Base-by-base conservation (phyloP, 1,140 invertebrate genomes). In the Pararge aegeria region DNA sequence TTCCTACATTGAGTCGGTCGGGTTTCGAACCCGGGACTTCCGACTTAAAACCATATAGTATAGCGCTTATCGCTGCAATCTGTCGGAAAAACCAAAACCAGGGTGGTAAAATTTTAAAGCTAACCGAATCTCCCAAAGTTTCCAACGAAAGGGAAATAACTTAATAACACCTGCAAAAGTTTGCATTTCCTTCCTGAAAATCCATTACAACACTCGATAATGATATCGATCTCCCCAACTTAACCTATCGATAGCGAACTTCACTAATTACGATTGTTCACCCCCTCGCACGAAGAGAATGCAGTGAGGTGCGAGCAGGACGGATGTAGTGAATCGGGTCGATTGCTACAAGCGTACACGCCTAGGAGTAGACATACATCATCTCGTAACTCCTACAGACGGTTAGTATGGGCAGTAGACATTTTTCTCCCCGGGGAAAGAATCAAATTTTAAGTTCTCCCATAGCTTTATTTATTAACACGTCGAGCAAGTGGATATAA, bases 191-290 rank as follows among this genome's bases (percentile, higher is more conserved):
- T 55, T 44, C 53, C 40, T 30, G 13, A 44, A 55, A 54, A 54
- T 20, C 38, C 37, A 55, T 40, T 55, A 29, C 7, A 40, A 24
- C 38, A 55, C 53, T 55, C 67, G 61, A 67, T 65, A 70, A 66
- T 61, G 64, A 64, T 65, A 73, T 70, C 71, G 68, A 73, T 74
- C 64, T 64, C 54, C 54, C 54, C 50, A 75, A 73, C 57, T 75
- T 75, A 38, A 55, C 59, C 55, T 59, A 61, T 64, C 61, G 58
- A 64, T 62, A 49, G 54, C 52, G 20, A 70, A 68, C 63, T 75
- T 70, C 46, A 62, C 70, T 75, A 73, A 75, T 75, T 75, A 65
- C 58, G 52, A 64, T 50, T 52, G 65, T 56, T 27, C 42, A 50
- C 58, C 68, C 65, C 29, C 21, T 48, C 70, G 51, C 38, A 40